Conservation (phyloP, 2,113 vertebrate species). For the Oreochromis tanganicae region DNA sequence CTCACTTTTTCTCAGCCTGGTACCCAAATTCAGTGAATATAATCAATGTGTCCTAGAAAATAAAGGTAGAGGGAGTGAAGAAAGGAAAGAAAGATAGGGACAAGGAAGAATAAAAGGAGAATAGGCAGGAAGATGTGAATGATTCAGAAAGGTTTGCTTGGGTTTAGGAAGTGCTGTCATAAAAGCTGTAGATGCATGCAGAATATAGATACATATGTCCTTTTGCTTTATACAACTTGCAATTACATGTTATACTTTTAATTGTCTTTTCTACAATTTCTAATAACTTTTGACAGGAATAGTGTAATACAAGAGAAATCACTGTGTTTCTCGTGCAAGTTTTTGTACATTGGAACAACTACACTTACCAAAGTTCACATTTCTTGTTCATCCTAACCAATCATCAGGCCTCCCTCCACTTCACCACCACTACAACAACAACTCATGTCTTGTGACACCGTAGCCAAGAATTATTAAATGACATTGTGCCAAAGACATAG, state of each 20-base stretch:
- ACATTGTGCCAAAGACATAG: slow-evolving; percentile 45
- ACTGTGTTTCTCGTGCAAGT: neutral
- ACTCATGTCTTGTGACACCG: neutral
- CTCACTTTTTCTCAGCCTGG: neutral
- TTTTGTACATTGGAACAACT: neutral
- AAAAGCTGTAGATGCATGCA: neutral
- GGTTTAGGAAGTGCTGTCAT: neutral
- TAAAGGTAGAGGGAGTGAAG: neutral
- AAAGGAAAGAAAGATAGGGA: neutral
- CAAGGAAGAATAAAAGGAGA: neutral
- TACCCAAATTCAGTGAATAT: slow-evolving; percentile 22
- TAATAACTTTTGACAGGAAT: neutral
- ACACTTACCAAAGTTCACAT: neutral
- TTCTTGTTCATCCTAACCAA: neutral
- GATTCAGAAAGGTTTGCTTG: neutral
- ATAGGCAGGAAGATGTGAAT: neutral
- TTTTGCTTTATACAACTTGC: neutral
- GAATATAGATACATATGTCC: neutral
- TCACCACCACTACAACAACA: neutral
- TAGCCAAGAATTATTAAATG: slow-evolving; percentile 8
- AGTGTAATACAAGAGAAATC: neutral
- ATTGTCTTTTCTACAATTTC: neutral
- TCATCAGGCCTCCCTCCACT: neutral
- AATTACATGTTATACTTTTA: neutral
- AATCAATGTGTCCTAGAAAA: slow-evolving; percentile 26